Base-by-base conservation (phyloP, 2,888 invertebrate genomes). In the Aelia acuminata region DNA sequence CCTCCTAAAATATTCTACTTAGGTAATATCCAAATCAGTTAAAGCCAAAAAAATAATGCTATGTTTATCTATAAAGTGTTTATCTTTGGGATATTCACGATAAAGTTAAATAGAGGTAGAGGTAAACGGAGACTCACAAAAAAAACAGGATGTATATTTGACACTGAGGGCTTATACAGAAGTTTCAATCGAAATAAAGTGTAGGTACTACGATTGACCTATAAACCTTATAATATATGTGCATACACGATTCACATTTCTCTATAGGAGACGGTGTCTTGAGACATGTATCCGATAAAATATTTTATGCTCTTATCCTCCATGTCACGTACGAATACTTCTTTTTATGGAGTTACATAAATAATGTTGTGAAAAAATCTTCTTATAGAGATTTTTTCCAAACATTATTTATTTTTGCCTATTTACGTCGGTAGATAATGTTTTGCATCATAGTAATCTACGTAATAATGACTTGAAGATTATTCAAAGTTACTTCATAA, bases 221-320 rank as follows among this genome's bases (percentile, higher is more conserved):
- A 63, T 63, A 31, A 63, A 31, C 15, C 63, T 63, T 31, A 63
- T 63, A 63, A 31, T 63, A 63, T 63, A 63, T 63, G 63, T 31
- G 63, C 31, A 31, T 63, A 31, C 31, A 63, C 31, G 63, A 63
- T 63, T 31, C 63, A 7, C 0, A 63, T 63, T 15, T 31, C 3
- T 63, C n/a, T 53, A 53, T 31, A 63, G 15, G 31, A 31, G 26
- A 31, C 53, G 31, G 1, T 31, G 26, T 15, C 31, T 63, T 31
- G 3, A 5, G 15, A 63, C 31, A 31, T 31, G 18, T 3, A 63
- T 31, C 13, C 3, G 15, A 31, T 13, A 31, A 63, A 63, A 63
- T 63, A 63, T 31, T 63, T 63, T 63, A 63, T 63, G 31, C 15
- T 20, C 15, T 31, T 63, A 13, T 20, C 1, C 20, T 63, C 4